Percentiles rank a stretch among this genome's conserved stretches.
phyloP scores from a whole-genome alignment of 2,888 invertebrate genomes.

The Eueremaeus valkanovi region DNA sequence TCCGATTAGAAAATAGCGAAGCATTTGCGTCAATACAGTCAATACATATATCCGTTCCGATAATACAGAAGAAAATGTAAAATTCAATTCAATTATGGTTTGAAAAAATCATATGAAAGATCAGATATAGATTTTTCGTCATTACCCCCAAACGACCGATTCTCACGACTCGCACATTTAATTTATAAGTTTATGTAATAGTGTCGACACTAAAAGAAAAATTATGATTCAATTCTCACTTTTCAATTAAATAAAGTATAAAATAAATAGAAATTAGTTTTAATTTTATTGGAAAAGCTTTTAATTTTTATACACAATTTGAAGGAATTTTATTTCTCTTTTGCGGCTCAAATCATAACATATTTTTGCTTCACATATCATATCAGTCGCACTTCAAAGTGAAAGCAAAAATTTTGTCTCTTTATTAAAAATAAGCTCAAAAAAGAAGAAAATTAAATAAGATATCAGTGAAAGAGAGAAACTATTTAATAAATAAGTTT shows the following conservation, averaged over 20 bases:
- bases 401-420: neutral
- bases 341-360: too few species aligned
- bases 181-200: neutral
- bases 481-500: neutral
- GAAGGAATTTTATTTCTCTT: too few species aligned
- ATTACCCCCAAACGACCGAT: too few species aligned
- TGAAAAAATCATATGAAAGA: too few species aligned
- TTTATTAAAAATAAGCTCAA: neutral
- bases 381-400: neutral
- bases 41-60: neutral
- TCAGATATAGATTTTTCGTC: too few species aligned
- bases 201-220: neutral
- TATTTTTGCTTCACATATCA: neutral
- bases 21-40: neutral
- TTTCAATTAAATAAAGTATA: neutral
- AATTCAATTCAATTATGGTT: neutral
- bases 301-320: too few species aligned
- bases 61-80: neutral
- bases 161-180: neutral
- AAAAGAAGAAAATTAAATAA: too few species aligned
- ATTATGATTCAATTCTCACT: neutral
- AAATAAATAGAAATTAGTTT: too few species aligned
- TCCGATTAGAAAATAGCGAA: neutral
- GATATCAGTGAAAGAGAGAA: neutral
- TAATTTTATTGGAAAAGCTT: too few species aligned